These are phyloP conservation scores for Caenorhabditis inopinata DNA, from an alignment of 1,140 invertebrate genomes.

Conservation along the genomic window DNA sequence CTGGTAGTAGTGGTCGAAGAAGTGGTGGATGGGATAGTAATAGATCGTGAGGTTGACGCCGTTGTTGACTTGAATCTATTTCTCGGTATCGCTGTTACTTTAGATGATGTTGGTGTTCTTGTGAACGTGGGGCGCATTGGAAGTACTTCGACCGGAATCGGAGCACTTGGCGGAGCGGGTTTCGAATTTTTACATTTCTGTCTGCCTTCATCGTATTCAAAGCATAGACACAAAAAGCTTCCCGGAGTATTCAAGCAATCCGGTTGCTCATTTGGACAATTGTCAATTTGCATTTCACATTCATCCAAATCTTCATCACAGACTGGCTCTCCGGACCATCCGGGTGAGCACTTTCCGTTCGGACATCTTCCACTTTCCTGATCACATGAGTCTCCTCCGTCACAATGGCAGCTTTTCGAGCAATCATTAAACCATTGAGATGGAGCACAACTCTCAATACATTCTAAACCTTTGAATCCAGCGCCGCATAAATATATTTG, in stretches of 20 bases:
- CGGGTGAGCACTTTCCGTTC: conserved; percentile 44
- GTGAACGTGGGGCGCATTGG: conserved; percentile 40
- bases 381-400: conserved; percentile 46
- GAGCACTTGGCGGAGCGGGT: neutral
- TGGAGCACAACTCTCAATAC: conserved; percentile 44
- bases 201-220: conserved; percentile 46
- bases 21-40: neutral
- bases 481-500: conserved; percentile 47
- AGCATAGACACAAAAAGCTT: conserved; percentile 47
- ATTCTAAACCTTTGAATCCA: conserved; percentile 50
- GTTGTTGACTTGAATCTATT: conserved; percentile 33
- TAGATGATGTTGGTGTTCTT: neutral
- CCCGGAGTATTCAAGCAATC: conserved; percentile 52
- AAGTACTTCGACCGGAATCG: conserved; percentile 30
- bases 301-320: conserved; percentile 50
- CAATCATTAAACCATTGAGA: conserved; percentile 50
- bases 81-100: neutral
- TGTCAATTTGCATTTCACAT: conserved; percentile 35
- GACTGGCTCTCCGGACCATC: conserved; percentile 35
- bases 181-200: conserved; percentile 42
- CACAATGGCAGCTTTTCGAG: conserved; percentile 47
- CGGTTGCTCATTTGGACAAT: conserved; percentile 47
- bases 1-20: neutral
- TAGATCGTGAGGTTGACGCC: neutral
- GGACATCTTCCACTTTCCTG: conserved; percentile 45